Conservation (phyloP, 2,113 vertebrate species). For the human region GRCh38 chr1:115004001-115004500, state of each 20-base stretch:
- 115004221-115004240: background rate
- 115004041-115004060: background rate
- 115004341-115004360: background rate
- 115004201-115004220: background rate
- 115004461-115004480: background rate
- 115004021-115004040: background rate
- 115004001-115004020: background rate
- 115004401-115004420: background rate
- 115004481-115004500: background rate
- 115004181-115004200: background rate
- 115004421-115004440: background rate
- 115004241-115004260: background rate
- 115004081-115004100: background rate
- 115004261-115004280: background rate
- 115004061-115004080: background rate
- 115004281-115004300: background rate
- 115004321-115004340: background rate
- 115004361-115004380: background rate
- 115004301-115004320: background rate
- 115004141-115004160: background rate
- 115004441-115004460: background rate
- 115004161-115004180: background rate
- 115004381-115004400: background rate
- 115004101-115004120: background rate
- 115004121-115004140: background rate